Conservation (phyloP, 2,113 vertebrate genomes). For the Apodemus speciosus region DNA sequence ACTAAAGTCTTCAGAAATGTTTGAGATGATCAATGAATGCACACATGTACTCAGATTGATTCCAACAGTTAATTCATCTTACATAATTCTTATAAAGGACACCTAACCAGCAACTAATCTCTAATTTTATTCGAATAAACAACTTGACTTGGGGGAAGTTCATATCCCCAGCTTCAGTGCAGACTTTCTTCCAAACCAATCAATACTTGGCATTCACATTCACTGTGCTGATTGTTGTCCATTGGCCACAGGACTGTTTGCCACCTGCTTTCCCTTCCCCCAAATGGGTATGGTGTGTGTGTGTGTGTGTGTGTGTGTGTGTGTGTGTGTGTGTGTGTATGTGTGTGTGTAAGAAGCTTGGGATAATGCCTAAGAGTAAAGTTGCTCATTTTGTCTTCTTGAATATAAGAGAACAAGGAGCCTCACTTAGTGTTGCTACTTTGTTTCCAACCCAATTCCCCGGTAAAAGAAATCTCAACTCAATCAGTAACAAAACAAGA, state of each 20-base stretch:
- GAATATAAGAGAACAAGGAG: background rate
- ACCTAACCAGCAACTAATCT: background rate
- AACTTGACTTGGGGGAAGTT: background rate
- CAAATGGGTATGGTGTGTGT: background rate
- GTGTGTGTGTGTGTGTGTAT: no score
- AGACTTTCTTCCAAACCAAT: background rate
- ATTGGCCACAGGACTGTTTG: background rate
- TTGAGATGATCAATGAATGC: background rate
- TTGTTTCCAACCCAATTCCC: no score
- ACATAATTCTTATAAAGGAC: background rate
- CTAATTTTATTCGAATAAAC: conserved; percentile 50
- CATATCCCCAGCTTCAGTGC: background rate
- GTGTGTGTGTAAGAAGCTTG: background rate
- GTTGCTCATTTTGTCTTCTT: background rate
- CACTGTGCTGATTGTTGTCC: background rate
- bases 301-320: no score
- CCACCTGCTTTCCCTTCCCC: background rate
- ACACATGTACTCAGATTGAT: background rate
- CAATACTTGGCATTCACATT: background rate
- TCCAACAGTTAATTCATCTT: background rate
- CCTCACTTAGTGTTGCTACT: background rate
- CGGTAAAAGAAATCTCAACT: no score
- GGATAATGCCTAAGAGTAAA: background rate
- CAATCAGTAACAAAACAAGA: no score
- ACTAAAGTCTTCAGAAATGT: background rate